Evolutionary conservation across 1,140 invertebrate species (phyloP), one percentile per base, ranked within the genome.

Genomic region (Drosophila parabipectinata): DNA sequence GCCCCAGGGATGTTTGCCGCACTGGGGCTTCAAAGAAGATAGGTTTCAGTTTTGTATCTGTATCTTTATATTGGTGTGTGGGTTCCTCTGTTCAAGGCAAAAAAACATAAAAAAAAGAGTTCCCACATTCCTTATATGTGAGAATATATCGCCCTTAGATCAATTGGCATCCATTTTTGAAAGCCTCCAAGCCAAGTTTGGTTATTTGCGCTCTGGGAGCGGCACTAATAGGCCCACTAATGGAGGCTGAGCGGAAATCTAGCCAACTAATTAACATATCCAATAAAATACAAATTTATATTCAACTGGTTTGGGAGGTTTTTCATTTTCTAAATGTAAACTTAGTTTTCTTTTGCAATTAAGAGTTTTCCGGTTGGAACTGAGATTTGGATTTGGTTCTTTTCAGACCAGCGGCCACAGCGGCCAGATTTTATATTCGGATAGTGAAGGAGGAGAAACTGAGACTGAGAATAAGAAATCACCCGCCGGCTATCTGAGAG

Each of bases 1-100:
- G 78, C 82, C 82, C 1, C 15, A 39, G 82, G 81, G 53, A 48
- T 52, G 81, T 87, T 82, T 72, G 78, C 77, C 78, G 82, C 82
- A 85, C 87, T 85, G 82, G 87, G 81, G 78, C 82, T 87, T 87
- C 69, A 88, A 75, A 80, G 84, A 82, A 87, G 82, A 87, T 87
- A 87, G 82, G 63, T 87, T 81, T 87, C 79, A 75, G 77, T 63
- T 7, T 71, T 68, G 59, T 66, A 56, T 81, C 68, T 28, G 26
- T 28, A 28, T 28, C 10, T 37, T 9, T 74, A 73, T 81, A 64
- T 84, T 39, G 30, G 76, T 76, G 59, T 76, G 55, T 66, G 71
- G 72, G 28, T 39, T 45, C 45, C 45, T 37, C 6, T 66, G 58
- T 58, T 32, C 53, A 47, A 37, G 45, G 50, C 53, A 57, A 54